Base-by-base conservation (phyloP, 1,140 invertebrate genomes). In the Leucophenga varia region DNA sequence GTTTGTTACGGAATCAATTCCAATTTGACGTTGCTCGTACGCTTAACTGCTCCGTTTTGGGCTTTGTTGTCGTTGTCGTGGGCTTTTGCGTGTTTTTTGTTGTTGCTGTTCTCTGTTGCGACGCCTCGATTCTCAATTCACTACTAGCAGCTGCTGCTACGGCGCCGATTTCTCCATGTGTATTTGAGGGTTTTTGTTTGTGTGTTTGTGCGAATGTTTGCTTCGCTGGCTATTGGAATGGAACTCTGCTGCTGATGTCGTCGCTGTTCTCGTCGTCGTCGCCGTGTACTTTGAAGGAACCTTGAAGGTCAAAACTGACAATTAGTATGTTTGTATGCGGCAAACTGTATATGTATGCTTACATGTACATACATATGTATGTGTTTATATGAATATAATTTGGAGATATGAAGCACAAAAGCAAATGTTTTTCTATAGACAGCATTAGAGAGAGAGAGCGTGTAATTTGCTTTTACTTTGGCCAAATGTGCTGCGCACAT, bases 261-360 rank as follows among this genome's bases (percentile, higher is more conserved):
- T 19, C 18, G 34, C 8, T 37, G 3, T 14, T 37, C 4, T 37
- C 12, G 25, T 37, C 18, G n/a, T 3, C 3, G 41, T 52, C 52
- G 49, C 59, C 49, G 59, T 53, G 55, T 50, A 60, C 52, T 64
- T 72, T 72, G 65, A 70, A 73, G 69, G 70, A 73, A 73, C 65
- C 69, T 73, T 73, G 70, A 73, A 73, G 70, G 70, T 73, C 70
- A 73, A 72, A 68, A 72, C 56, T 72, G 69, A 70, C 64, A 73
- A 72, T 69, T 68, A 49, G 47, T 61, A 54, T 63, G 64, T 59
- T 59, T 54, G 52, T 46, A 54, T 43, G 44, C 56, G 31, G 40
- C 30, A 31, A n/a, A n/a, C n/a, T n/a, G n/a, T n/a, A n/a, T n/a
- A n/a, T n/a, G n/a, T n/a, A n/a, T n/a, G n/a, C n/a, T n/a, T n/a